These are phyloP conservation scores for Hydropsyche betteni DNA, from an alignment of 2,888 invertebrate genomes.

Conservation along the genomic window DNA sequence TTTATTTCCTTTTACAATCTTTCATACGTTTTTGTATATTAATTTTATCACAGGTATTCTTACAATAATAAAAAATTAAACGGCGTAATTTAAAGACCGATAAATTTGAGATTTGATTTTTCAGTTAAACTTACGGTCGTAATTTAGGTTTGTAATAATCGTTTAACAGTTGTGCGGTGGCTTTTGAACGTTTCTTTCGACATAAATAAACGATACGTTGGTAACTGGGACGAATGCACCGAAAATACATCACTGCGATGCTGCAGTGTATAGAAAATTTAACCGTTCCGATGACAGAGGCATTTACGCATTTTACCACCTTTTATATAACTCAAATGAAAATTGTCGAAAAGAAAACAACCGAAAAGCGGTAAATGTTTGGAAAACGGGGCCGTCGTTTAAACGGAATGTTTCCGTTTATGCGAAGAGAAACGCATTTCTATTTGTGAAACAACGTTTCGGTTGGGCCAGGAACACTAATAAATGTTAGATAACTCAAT, in stretches of 20 bases:
- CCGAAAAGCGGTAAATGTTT: not conserved
- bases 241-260: constrained; percentile 6
- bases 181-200: constrained; percentile 27
- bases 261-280: not conserved
- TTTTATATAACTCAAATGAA: not conserved
- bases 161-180: constrained; percentile 10
- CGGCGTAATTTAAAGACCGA: too few relatives aligned
- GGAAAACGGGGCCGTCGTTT: not conserved
- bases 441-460: too few relatives aligned
- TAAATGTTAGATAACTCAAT: too few relatives aligned
- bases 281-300: not conserved
- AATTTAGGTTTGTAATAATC: constrained; percentile 6
- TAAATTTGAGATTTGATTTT: too few relatives aligned
- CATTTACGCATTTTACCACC: not conserved
- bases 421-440: too few relatives aligned
- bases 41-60: too few relatives aligned
- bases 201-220: constrained; percentile 34
- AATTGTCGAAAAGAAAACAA: not conserved
- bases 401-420: too few relatives aligned
- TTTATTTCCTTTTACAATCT: too few relatives aligned
- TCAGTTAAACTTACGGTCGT: too few relatives aligned
- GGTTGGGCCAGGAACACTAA: too few relatives aligned
- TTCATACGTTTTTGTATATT: too few relatives aligned
- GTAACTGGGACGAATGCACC: constrained; percentile 31
- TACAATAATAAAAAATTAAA: too few relatives aligned